Evolutionary conservation across 1,140 invertebrate species (phyloP).

Genomic region (Eciton burchellii): DNA sequence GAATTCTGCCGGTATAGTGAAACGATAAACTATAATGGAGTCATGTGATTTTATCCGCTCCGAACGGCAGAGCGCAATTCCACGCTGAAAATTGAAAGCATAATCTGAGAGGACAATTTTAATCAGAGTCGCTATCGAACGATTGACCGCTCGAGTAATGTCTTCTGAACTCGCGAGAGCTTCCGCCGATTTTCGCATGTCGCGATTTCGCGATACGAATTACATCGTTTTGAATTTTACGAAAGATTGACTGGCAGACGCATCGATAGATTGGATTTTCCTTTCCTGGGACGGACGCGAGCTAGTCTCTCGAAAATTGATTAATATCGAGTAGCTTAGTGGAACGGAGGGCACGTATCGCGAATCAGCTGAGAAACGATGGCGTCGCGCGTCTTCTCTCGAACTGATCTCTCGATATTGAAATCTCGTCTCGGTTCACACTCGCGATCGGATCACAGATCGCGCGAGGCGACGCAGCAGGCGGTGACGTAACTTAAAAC

Average conservation of each 20-base stretch:
- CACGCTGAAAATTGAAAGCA: conserved; percentile 48
- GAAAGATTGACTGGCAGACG: background rate
- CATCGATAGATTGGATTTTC: background rate
- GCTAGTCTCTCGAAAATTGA: conserved; percentile 3
- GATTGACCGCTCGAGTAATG: background rate
- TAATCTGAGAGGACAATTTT: conserved; percentile 42
- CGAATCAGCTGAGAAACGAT: background rate
- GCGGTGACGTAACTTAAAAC: background rate
- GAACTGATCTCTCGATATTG: conserved; percentile 37
- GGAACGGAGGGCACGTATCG: background rate
- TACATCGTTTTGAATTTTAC: background rate
- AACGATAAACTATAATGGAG: conserved; percentile 60
- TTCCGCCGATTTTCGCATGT: background rate
- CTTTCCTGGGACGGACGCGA: background rate
- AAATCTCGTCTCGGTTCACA: conserved; percentile 14
- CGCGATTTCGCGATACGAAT: background rate
- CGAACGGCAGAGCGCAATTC: conserved; percentile 6
- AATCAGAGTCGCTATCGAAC: conserved; percentile 37
- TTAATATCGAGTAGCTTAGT: background rate
- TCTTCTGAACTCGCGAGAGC: background rate
- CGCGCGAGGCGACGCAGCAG: background rate
- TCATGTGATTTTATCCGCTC: conserved; percentile 44
- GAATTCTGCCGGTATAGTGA: conserved; percentile 39
- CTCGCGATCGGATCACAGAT: no score
- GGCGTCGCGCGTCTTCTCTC: background rate